Evolutionary conservation across 2,113 vertebrate genomes (phyloP).

Genomic region (Takifugu bimaculatus): DNA sequence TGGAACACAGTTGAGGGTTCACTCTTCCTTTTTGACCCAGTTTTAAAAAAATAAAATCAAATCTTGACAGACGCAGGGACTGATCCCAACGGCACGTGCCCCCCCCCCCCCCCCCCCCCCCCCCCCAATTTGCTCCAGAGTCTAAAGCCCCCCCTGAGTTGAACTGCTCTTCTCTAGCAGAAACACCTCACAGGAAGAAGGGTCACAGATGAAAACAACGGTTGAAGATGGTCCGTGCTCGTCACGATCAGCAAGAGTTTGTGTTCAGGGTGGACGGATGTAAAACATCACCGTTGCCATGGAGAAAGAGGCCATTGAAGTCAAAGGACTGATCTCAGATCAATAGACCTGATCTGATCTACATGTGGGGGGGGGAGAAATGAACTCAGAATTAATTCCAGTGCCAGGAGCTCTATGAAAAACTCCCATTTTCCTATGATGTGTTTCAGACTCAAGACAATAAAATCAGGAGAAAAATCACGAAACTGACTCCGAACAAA

Average conservation of each 20-base stretch:
- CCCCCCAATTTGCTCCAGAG: constrained; percentile 22
- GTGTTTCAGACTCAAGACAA: constrained; percentile 47
- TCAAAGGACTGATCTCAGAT: too few relatives aligned
- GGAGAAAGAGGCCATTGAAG: not conserved
- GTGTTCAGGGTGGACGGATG: not conserved
- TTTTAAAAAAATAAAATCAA: constrained; percentile 62
- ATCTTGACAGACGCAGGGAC: constrained; percentile 67
- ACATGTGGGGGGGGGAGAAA: not conserved
- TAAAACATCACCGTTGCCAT: not conserved
- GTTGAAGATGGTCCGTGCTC: not conserved
- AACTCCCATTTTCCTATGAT: constrained; percentile 42
- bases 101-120: constrained; percentile 20
- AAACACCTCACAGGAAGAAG: constrained; percentile 40
- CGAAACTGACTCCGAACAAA: too few relatives aligned
- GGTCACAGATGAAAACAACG: not conserved
- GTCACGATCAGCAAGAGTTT: not conserved
- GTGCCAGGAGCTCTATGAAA: constrained; percentile 5
- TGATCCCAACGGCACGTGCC: constrained; percentile 49
- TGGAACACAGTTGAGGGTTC: constrained; percentile 39
- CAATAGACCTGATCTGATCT: too few relatives aligned
- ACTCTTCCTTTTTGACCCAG: not conserved
- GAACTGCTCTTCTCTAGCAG: constrained; percentile 44
- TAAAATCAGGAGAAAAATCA: constrained; percentile 40
- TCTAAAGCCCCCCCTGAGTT: constrained; percentile 40
- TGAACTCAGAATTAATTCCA: not conserved